Base-by-base conservation (phyloP, 92 coral and sea anemone species). In the Chrysogorgia sp. region DNA sequence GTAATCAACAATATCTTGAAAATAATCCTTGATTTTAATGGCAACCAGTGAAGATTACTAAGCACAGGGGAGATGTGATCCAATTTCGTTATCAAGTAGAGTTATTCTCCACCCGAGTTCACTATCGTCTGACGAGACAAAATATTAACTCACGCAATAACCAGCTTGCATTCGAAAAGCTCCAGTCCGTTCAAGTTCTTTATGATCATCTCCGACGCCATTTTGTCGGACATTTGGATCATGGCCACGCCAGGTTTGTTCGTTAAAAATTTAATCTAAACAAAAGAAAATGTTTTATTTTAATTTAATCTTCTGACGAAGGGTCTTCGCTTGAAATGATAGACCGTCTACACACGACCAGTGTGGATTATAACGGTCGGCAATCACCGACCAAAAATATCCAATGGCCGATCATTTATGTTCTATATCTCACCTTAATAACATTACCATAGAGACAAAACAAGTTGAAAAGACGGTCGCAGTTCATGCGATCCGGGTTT, bases 401-500 rank as follows among this genome's bases (percentile, higher is more conserved):
- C 23, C 4, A n/a, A n/a, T n/a, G n/a, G n/a, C n/a, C n/a, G n/a
- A n/a, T n/a, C n/a, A n/a, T n/a, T 33, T 28, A 5, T 6, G 13
- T 30, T 59, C 29, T 59, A 65, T 34, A 20, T 70, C 80, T 81
- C 89, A 96, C 99, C 91, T 96, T 96, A 75, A 96, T 91, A 40
- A 96, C 99, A 81, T 96, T 96, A 55, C 99, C 99, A 92, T 96
- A 96, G 45, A 96, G 97, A 82, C 97, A 96, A 77, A 96, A 91
- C 87, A 91, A 81, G 80, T 91, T 96, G 74, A 91, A 93, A 65
- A 93, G 90, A 76, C 97, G 88, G 71, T 93, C 98, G 76, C 98
- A 93, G 86, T 93, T 93, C 98, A 93, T 93, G 70, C 88, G 88
- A 58, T 93, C 98, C 59, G 91, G 94, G 76, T 93, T 89, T 48